These are phyloP conservation scores for Stenoptilia bipunctidactyla DNA, from an alignment of 2,888 invertebrate genomes.

Conservation along the genomic window DNA sequence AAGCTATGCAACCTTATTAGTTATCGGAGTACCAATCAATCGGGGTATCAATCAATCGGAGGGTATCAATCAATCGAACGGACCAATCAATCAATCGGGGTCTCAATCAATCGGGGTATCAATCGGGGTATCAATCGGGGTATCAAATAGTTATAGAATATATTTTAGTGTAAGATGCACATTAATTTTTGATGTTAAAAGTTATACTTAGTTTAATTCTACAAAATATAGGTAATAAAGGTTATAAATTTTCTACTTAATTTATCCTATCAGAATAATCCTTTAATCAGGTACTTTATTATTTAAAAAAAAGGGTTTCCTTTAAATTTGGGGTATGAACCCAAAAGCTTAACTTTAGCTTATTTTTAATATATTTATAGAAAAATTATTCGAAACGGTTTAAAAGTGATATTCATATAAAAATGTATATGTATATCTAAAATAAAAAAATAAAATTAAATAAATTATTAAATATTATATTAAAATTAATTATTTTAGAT, in stretches of 20 bases:
- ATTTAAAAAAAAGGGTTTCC: conserved; percentile 50
- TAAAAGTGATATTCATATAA: too few relatives aligned
- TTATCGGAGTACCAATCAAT: too few relatives aligned
- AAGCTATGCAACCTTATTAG: too few relatives aligned
- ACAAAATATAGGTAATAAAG: conserved; percentile 75
- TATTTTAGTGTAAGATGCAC: conserved; percentile 75
- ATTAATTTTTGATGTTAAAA: conserved; percentile 72
- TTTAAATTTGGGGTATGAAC: conserved; percentile 74
- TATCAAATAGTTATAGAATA: conserved; percentile 26
- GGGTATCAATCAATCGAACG: too few relatives aligned
- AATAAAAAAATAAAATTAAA: too few relatives aligned
- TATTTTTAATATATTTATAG: conserved; percentile 41
- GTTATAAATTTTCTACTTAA: conserved; percentile 39
- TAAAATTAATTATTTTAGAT: too few relatives aligned
- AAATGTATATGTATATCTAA: too few relatives aligned
- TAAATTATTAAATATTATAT: too few relatives aligned
- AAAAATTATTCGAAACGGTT: conserved; percentile 26
- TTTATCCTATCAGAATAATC: conserved; percentile 60
- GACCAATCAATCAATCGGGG: too few relatives aligned
- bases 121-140: too few relatives aligned
- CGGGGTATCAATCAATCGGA: too few relatives aligned
- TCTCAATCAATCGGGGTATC: too few relatives aligned
- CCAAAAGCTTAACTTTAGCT: conserved; percentile 74
- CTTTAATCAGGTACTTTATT: conserved; percentile 60
- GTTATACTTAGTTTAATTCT: conserved; percentile 75